Evolutionary conservation across 2,113 vertebrate species (phyloP).

Genomic region (Stomatorhinus ivindoensis): DNA sequence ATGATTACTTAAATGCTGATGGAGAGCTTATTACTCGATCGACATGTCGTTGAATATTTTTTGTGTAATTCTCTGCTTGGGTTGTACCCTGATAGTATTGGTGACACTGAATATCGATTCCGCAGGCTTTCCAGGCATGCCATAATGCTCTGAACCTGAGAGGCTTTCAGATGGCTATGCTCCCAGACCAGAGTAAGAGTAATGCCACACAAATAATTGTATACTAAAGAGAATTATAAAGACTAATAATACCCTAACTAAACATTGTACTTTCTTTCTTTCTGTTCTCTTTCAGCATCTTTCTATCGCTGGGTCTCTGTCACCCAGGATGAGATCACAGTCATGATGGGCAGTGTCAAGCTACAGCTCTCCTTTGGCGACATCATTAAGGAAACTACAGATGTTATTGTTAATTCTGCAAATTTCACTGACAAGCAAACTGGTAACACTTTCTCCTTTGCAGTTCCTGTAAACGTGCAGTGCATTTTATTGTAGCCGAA

Average conservation of each 20-base stretch:
- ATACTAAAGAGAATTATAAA: neutral
- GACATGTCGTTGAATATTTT: neutral
- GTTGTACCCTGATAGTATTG: neutral
- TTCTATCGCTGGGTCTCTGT: constrained; percentile 37
- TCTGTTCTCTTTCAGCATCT: constrained; percentile 22
- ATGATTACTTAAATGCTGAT: neutral
- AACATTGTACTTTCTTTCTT: neutral
- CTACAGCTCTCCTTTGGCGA: constrained; percentile 40
- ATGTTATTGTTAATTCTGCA: constrained; percentile 52
- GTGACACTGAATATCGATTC: neutral
- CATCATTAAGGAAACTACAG: constrained; percentile 40
- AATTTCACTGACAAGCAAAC: constrained; percentile 21
- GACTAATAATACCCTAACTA: neutral
- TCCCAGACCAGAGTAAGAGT: constrained; percentile 32
- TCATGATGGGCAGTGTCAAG: constrained; percentile 39
- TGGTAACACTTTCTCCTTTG: constrained; percentile 24
- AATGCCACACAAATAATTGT: neutral
- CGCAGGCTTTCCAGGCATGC: constrained; percentile 39
- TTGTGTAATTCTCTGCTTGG: neutral
- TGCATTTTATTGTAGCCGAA: neutral
- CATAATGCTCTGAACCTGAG: constrained; percentile 34
- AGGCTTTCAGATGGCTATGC: constrained; percentile 33
- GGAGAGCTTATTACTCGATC: neutral
- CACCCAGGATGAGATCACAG: constrained; percentile 27
- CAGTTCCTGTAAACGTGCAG: neutral